These are phyloP conservation scores for Emys orbicularis DNA, from an alignment of 2,797 vertebrate genomes.

Conservation along the genomic window DNA sequence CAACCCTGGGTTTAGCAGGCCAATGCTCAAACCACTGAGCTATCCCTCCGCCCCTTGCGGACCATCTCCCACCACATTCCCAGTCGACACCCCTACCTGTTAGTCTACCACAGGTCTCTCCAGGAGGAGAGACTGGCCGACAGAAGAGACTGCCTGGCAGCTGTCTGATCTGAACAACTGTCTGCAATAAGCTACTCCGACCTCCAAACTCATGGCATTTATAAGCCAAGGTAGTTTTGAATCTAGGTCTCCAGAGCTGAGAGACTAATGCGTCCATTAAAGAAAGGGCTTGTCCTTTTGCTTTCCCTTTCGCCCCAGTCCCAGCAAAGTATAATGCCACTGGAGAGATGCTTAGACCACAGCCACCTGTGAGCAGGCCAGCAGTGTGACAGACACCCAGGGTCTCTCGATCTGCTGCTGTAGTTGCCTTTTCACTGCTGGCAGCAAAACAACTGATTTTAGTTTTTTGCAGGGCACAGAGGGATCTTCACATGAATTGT, in stretches of 20 bases:
- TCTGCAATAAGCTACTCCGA: background rate
- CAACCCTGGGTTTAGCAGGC: no score
- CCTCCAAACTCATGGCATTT: background rate
- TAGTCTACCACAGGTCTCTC: background rate
- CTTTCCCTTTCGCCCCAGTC: background rate
- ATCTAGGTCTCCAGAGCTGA: background rate
- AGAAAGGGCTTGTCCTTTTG: accelerated
- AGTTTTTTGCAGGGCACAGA: accelerated
- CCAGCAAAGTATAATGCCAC: background rate
- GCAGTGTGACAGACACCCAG: background rate
- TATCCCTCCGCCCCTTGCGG: no score
- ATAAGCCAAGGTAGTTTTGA: background rate
- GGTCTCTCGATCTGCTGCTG: background rate
- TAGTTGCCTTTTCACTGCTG: accelerated
- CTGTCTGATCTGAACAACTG: background rate
- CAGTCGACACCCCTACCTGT: background rate
- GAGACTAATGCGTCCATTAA: background rate
- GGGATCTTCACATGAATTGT: background rate
- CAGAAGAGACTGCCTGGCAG: background rate
- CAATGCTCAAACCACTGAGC: no score
- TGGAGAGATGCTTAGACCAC: background rate
- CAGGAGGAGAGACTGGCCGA: background rate
- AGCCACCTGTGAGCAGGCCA: background rate
- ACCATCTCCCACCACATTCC: background rate
- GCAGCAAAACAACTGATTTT: background rate